A percentile compares a stretch with the other conserved stretches of the same genome.
Conservation (phyloP, 2,797 vertebrate species). For the Sebastolobus altivelis region DNA sequence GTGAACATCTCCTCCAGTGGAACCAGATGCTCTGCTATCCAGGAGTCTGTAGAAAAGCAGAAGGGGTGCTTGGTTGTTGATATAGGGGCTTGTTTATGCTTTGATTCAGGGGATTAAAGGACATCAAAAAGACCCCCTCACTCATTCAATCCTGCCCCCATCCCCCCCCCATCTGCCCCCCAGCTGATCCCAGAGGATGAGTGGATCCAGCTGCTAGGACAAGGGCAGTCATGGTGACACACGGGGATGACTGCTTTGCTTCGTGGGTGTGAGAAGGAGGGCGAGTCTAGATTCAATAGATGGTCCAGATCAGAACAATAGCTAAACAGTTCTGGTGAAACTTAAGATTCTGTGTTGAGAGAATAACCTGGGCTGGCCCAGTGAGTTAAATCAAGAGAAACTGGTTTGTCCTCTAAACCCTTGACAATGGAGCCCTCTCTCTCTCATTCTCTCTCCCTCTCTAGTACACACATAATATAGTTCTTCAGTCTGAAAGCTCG, state of each 20-base stretch:
- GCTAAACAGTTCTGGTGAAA: slow-evolving; percentile 74
- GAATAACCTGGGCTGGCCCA: slow-evolving; percentile 49
- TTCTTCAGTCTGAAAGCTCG: slow-evolving; percentile 1
- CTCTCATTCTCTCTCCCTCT: neutral
- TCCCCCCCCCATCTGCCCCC: slow-evolving; percentile 15
- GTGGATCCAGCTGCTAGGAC: slow-evolving; percentile 79
- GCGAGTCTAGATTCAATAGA: slow-evolving; percentile 62
- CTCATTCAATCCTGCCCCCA: slow-evolving; percentile 51
- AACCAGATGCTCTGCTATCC: slow-evolving; percentile 24
- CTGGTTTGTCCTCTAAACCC: slow-evolving; percentile 73
- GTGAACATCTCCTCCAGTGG: neutral
- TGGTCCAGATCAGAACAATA: slow-evolving; percentile 71
- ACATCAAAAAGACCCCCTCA: slow-evolving; percentile 73
- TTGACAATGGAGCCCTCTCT: slow-evolving; percentile 43
- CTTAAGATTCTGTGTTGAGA: slow-evolving; percentile 61
- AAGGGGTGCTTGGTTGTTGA: slow-evolving; percentile 37
- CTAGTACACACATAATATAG: neutral
- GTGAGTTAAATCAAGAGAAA: slow-evolving; percentile 71
- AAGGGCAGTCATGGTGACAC: slow-evolving; percentile 46
- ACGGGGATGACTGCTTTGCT: slow-evolving; percentile 53
- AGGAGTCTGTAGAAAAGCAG: slow-evolving; percentile 19
- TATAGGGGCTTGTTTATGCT: slow-evolving; percentile 68
- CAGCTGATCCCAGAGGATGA: slow-evolving; percentile 73
- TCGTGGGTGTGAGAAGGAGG: slow-evolving; percentile 53
- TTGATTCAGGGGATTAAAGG: slow-evolving; percentile 79